Base-by-base conservation (phyloP, 2,113 vertebrate species). In the Bubo blakistoni region DNA sequence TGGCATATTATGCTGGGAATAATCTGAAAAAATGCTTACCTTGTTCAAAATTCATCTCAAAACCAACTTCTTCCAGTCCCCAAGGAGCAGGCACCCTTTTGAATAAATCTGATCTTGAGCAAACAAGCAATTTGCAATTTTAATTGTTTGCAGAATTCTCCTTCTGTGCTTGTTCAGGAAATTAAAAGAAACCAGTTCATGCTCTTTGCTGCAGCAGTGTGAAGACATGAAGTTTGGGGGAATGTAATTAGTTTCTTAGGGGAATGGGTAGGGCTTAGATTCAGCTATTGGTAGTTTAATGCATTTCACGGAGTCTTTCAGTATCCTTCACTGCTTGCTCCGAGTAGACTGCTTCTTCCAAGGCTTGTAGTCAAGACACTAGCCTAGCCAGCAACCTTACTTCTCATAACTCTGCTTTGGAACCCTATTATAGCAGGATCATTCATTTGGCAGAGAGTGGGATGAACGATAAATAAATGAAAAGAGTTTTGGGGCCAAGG, bases 81-180 rank as follows among this genome's bases (percentile, higher is more conserved):
- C 59, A 88, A 95, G 97, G 98, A 98, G 97, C 97, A 97, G 70
- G 73, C 86, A 97, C 97, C 98, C 98, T 98, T 97, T 97, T 98
- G 98, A 98, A 99, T 99, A 99, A 99, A 99, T 98, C 98, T 98
- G 92, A 97, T 98, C 97, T 97, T 97, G 98, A 97, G 98, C 98
- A 99, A 99, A 99, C 98, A 99, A 99, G 98, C 98, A 98, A 99
- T 99, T 98, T 98, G 98, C 98, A 98, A 98, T 98, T 99, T 99
- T 99, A 99, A 99, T 99, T 99, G 98, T 99, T 99, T 98, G 98
- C 97, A 98, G 98, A 95, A 98, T 98, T 98, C 98, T 97, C 98
- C 98, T 98, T 96, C 95, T 95, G 98, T 98, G 98, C 98, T 98
- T 97, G 86, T 97, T 98, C 98, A 97, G 98, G 98, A 98, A 99